Evolutionary conservation across 2,797 vertebrate genomes (phyloP), one percentile per base, ranked within the genome.

Genomic region (Syngnathus rostellatus): DNA sequence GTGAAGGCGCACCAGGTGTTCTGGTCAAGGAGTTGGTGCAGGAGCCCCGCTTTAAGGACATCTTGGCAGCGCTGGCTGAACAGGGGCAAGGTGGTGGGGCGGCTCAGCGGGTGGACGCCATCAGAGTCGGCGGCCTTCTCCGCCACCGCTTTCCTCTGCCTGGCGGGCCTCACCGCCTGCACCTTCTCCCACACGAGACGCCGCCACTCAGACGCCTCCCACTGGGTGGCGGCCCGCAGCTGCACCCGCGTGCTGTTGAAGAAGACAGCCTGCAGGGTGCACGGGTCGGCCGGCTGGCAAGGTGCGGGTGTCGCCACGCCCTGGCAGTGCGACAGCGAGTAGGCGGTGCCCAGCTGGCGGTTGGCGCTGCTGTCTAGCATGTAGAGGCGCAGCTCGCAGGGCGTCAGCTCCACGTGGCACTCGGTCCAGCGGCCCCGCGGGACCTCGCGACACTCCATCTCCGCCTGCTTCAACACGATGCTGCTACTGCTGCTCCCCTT

Each of bases 1-100:
- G 94, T 94, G 79, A 96, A 97, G 8, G 95, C 86, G 70, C 93
- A 91, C 95, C 95, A 98, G 88, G 94, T 94, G 85, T 95, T 96
- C 69, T 94, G 95, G 76, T 95, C 78, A 11, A 90, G 90, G 66
- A 97, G 87, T 77, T 92, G 92, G 73, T 94, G 92, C 6, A 99
- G 92, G 12, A 93, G 89, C 57, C 95, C 95, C 0, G 93, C 92
- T 81, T 92, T 95, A 39, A 98, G 85, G 71, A 93, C 86, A n/a
- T 94, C 93, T 41, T 90, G 89, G 78, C 88, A 92, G 50, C 87
- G 90, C 57, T 90, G 91, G 70, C 87, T 88, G 76, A 92, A 91
- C 62, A 92, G 87, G 37, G 91, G 88, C 66, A 93, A 88, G 65
- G 92, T 90, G 51, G 92, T 85, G 1, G 92, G 90, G 12, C 90